Percentiles rank a stretch among this genome's conserved stretches.
Evolutionary conservation across 2,113 vertebrate genomes (phyloP).

Genomic region (Chitala chitala): DNA sequence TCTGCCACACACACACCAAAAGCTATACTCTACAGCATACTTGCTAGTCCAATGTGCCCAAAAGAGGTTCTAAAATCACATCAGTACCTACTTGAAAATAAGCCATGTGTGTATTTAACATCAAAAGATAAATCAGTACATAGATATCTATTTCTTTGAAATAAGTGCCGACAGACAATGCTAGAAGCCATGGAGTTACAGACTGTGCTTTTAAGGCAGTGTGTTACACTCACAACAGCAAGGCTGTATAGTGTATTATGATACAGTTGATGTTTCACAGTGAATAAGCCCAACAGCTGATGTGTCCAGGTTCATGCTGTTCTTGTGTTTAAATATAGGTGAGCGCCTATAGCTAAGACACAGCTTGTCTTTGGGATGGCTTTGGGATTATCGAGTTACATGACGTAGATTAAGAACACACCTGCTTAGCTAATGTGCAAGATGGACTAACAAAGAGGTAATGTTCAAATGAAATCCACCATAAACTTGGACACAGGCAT

Average conservation of each 20-base stretch:
- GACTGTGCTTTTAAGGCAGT: too few relatives aligned
- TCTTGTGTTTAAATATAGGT: conserved; percentile 24
- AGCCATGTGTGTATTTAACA: too few relatives aligned
- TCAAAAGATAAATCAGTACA: too few relatives aligned
- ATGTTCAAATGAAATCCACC: conserved; percentile 41
- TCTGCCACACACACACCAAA: too few relatives aligned
- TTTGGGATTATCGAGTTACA: conserved; percentile 47
- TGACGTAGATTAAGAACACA: conserved; percentile 41
- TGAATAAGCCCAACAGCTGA: conserved; percentile 27
- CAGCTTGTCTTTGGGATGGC: conserved; percentile 36
- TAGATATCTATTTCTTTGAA: too few relatives aligned
- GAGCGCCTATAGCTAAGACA: conserved; percentile 30
- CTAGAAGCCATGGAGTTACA: too few relatives aligned
- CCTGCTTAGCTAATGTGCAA: conserved; percentile 37
- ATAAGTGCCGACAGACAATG: too few relatives aligned
- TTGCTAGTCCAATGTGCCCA: too few relatives aligned
- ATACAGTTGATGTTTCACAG: conserved; percentile 43
- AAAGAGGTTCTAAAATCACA: too few relatives aligned
- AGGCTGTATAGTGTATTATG: conserved; percentile 49
- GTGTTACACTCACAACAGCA: too few relatives aligned
- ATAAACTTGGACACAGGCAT: conserved; percentile 45
- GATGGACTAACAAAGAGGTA: conserved; percentile 43
- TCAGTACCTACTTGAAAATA: too few relatives aligned
- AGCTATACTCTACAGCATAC: too few relatives aligned
- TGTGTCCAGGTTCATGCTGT: conserved; percentile 27